Percentiles rank a stretch among this genome's conserved stretches.
These are phyloP conservation scores for Pimpla rufipes DNA, from an alignment of 2,888 invertebrate genomes.

Conservation along the genomic window DNA sequence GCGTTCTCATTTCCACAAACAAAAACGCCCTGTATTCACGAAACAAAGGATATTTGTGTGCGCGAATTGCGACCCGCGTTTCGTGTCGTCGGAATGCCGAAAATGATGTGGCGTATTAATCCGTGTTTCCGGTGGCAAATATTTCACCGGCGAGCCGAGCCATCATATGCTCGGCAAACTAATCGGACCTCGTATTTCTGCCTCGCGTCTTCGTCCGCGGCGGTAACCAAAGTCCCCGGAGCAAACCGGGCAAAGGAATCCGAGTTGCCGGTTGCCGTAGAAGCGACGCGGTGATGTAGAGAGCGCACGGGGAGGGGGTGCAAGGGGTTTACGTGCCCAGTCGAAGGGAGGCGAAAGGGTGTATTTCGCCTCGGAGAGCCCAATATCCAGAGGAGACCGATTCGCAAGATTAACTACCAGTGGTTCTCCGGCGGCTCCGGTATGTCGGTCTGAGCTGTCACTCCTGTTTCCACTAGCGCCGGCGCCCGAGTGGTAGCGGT, in stretches of 20 bases:
- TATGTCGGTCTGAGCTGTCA: constrained; percentile 54
- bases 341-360: constrained; percentile 36
- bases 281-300: neutral
- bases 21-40: too few species aligned
- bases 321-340: neutral
- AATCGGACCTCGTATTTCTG: constrained; percentile 23
- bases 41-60: too few species aligned
- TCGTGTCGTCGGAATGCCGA: neutral
- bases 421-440: constrained; percentile 27
- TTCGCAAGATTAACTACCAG: constrained; percentile 60
- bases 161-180: constrained; percentile 16
- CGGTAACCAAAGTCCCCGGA: constrained; percentile 1
- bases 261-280: neutral
- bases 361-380: constrained; percentile 44
- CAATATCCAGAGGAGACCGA: constrained; percentile 49
- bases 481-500: neutral
- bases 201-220: neutral
- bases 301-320: too few species aligned
- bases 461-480: constrained; percentile 34
- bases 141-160: neutral
- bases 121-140: neutral
- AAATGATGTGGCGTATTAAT: neutral
- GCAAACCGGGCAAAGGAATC: neutral
- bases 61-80: neutral
- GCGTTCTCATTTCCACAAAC: too few species aligned